Evolutionary conservation across 2,888 invertebrate species (phyloP), one percentile per base, ranked within the genome.

Genomic region (Taphrorychus bicolor): DNA sequence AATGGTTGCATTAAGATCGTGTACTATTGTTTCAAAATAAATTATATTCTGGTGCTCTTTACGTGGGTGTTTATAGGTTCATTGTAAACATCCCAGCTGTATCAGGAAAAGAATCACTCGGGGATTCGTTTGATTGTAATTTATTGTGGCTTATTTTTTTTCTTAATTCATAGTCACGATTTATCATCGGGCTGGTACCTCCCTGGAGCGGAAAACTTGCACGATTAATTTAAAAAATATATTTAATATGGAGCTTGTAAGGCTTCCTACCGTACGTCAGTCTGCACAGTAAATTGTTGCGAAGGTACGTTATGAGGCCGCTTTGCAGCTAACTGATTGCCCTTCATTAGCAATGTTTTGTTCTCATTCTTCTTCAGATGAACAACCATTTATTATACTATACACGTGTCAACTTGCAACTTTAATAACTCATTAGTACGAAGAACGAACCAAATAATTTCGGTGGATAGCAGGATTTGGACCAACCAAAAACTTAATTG

Each of bases 21-120:
- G 81, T 81, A 78, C 82, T 79, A 82, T 82, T 82, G 82, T 82
- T 80, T 79, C 76, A 78, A 81, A 81, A 80, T 81, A 81, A 82
- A 81, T 81, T 81, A 79, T 79, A 79, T 79, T 80, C 78, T 72
- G 73, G 71, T 69, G 61, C 66, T 53, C 40, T 40, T 17, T 59
- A 73, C 75, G 81, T 82, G 78, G 81, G 82, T 79, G 82, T 79
- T 78, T 79, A 79, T 77, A 73, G 77, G 76, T 77, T 77, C 77
- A 79, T 79, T 79, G 77, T 79, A 76, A 77, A 73, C 74, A 74
- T 72, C 73, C 71, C 70, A 72, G 74, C 74, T 72, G 66, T 70
- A 74, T 76, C 72, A 73, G 72, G 72, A 69, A 61, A 58, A 51
- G 51, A 45, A 52, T 1, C 51, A 21, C 21, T 24, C 48, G 51